Evolutionary conservation across 2,113 vertebrate genomes (phyloP).

Genomic region (Ctenomys sociabilis): DNA sequence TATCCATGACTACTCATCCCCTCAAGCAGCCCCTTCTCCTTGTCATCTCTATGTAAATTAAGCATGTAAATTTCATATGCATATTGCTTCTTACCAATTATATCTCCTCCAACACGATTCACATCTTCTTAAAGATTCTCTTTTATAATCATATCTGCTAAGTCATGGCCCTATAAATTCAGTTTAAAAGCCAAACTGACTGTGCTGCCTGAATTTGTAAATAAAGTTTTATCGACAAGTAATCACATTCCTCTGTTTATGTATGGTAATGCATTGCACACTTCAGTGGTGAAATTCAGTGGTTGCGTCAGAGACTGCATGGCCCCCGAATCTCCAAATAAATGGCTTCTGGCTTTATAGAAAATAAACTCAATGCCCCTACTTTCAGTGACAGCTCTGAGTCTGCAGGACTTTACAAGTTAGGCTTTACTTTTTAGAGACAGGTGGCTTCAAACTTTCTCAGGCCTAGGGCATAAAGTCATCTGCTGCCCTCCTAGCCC

Average conservation of each 20-base stretch:
- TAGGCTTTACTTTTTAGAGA: neutral
- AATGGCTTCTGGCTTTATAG: neutral
- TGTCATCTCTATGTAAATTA: neutral
- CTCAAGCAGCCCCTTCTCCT: accelerated
- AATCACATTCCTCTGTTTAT: accelerated
- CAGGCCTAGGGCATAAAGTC: neutral
- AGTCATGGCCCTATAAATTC: accelerated
- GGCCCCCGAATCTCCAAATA: neutral
- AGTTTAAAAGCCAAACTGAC: neutral
- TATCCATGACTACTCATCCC: accelerated
- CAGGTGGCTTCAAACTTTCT: neutral
- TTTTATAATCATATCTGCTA: neutral
- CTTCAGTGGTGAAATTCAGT: neutral
- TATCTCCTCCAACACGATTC: neutral
- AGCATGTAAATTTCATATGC: neutral
- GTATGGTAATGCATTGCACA: too few species aligned
- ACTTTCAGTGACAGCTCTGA: neutral
- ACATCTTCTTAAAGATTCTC: neutral
- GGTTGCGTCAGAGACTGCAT: accelerated
- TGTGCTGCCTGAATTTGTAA: neutral
- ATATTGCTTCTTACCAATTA: neutral
- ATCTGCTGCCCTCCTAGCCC: neutral
- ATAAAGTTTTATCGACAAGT: neutral
- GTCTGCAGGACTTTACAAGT: neutral
- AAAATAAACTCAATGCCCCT: neutral